Evolutionary conservation across 2,113 vertebrate species (phyloP), one percentile per base, ranked within the genome.

Genomic region (Cochlearius cochlearius): DNA sequence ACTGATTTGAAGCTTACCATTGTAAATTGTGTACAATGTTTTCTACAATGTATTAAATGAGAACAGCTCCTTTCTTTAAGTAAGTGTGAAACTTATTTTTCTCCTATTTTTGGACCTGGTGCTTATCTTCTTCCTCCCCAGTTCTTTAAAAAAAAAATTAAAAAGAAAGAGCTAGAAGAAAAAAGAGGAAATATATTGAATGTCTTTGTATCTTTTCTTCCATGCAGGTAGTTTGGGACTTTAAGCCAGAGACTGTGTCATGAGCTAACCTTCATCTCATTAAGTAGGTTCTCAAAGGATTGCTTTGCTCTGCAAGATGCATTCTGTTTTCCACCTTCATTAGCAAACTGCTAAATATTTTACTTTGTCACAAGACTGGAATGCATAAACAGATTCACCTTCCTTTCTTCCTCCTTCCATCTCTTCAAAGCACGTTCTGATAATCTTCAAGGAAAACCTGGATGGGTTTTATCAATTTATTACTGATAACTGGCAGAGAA

Each of bases 331-430:
- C 76, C 26, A 58, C 66, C 53, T 93, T 95, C 67, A 32, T 96
- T 95, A 92, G 49, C 69, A 73, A 93, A 79, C 58, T 90, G 50
- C 39, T 95, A 79, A 95, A 91, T 88, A 90, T 92, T 96, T 96
- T 90, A 88, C 72, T 86, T 76, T 83, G 79, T 47, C 55, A 86
- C 56, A 50, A 74, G 74, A 90, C 55, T 88, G 30, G 90, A 96
- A 93, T 93, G 10, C 22, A 69, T 90, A 92, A 96, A 86, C 36
- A 94, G 81, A 68, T 82, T 36, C 49, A 82, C 20, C 36, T 82
- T 84, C 25, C 29, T 64, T 93, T 93, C 39, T 87, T 78, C 45
- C 45, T 79, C 5, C 15, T 17, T 78, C 30, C 1, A 0, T n/a
- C 13, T 68, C n/a, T 78, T 92, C 43, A 62, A 62, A 91, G 34